Conservation (phyloP, 35 echinoderm and acorn worm species). For the Apostichopus parvimensis region DNA sequence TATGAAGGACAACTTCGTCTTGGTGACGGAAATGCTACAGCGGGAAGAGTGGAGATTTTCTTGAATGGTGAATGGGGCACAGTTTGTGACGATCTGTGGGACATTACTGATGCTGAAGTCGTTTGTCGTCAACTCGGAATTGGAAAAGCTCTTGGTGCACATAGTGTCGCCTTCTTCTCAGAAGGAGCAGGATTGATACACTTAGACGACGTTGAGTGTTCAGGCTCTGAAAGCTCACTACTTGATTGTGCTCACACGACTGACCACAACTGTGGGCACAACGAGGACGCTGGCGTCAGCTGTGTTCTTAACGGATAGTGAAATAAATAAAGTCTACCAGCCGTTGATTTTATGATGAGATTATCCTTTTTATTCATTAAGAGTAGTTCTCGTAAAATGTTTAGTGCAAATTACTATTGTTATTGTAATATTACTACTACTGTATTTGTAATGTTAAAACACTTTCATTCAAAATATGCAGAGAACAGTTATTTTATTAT, state of each 20-base stretch:
- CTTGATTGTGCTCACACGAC: conserved; percentile 10
- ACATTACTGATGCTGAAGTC: conserved; percentile 35
- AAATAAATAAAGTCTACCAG: no score
- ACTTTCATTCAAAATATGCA: background rate
- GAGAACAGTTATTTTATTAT: no score
- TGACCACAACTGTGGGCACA: conserved; percentile 51
- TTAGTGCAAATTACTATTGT: no score
- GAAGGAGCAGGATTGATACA: conserved; percentile 42
- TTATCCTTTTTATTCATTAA: no score
- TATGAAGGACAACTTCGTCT: conserved; percentile 37
- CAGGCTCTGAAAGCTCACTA: conserved; percentile 18
- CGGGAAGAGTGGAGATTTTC: conserved; percentile 57
- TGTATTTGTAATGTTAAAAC: no score
- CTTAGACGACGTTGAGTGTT: conserved; percentile 31
- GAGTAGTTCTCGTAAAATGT: no score
- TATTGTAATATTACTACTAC: no score
- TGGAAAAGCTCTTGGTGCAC: background rate
- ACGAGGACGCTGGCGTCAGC: conserved; percentile 46
- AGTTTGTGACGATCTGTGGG: conserved; percentile 57
- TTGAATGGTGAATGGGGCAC: conserved; percentile 50
- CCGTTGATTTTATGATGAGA: no score
- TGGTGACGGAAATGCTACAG: conserved; percentile 23
- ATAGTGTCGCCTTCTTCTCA: background rate
- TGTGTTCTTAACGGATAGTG: background rate
- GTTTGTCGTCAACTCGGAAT: conserved; percentile 66